These are phyloP conservation scores for Myiotriccus ornatus DNA, from an alignment of 2,797 vertebrate species.

Conservation along the genomic window DNA sequence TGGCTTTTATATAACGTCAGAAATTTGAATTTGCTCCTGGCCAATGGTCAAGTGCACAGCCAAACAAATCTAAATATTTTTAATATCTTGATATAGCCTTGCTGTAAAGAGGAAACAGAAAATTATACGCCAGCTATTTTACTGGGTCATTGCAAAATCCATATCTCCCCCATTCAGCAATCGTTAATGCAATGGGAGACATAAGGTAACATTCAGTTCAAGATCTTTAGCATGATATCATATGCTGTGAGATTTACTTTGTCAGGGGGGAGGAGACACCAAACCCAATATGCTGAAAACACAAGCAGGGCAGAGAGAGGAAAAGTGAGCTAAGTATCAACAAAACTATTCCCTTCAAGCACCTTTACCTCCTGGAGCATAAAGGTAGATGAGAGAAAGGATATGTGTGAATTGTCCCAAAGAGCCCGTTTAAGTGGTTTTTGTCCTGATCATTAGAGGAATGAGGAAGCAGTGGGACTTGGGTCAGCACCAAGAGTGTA, in stretches of 20 bases:
- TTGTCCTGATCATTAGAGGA: not conserved
- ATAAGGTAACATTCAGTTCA: constrained; percentile 27
- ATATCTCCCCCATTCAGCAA: not conserved
- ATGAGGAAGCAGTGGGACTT: not conserved
- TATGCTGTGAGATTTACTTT: constrained; percentile 32
- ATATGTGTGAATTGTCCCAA: not conserved
- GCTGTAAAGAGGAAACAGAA: not conserved
- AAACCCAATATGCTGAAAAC: constrained; percentile 1
- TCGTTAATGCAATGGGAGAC: not conserved
- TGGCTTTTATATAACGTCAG: not conserved
- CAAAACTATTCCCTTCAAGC: not conserved
- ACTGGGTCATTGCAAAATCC: constrained; percentile 11
- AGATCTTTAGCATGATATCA: constrained; percentile 40
- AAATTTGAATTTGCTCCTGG: not conserved
- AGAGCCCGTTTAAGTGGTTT: constrained; percentile 15
- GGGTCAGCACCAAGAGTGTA: not conserved
- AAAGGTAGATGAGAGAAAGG: not conserved
- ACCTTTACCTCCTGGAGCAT: not conserved
- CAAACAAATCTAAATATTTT: constrained; percentile 11
- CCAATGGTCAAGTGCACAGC: not conserved
- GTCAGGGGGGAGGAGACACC: not conserved
- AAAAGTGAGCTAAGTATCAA: constrained; percentile 7
- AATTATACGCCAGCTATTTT: not conserved
- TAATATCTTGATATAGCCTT: not conserved
- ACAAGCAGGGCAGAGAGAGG: not conserved